These are phyloP conservation scores for Zosterops pallidus DNA, from an alignment of 2,113 vertebrate genomes.

Conservation along the genomic window DNA sequence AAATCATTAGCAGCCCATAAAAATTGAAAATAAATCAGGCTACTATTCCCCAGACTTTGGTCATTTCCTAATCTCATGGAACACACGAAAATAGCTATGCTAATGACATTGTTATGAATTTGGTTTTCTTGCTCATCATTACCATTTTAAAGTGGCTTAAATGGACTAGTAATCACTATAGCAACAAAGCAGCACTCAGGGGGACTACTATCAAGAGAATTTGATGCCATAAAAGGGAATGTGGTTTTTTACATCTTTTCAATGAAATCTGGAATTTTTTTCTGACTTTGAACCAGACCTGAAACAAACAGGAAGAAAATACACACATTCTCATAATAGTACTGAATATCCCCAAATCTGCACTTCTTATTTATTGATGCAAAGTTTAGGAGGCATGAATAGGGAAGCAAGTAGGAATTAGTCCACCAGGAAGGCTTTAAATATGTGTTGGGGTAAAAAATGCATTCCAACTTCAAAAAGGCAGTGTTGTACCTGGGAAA, in stretches of 20 bases:
- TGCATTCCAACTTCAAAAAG: neutral
- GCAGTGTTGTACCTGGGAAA: neutral
- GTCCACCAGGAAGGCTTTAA: neutral
- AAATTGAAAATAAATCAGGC: neutral
- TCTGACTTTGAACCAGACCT: neutral
- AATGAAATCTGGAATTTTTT: neutral
- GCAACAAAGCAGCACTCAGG: conserved; percentile 25
- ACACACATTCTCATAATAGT: neutral
- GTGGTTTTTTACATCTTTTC: neutral
- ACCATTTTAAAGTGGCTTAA: conserved; percentile 51
- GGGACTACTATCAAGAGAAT: neutral
- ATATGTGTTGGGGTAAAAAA: neutral
- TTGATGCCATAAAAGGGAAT: neutral
- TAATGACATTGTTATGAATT: conserved; percentile 42
- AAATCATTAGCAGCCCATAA: neutral
- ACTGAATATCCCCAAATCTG: neutral
- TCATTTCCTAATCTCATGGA: conserved; percentile 14
- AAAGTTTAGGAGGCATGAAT: neutral
- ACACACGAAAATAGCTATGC: neutral
- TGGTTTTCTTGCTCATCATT: neutral
- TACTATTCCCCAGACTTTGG: neutral
- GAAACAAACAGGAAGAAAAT: neutral
- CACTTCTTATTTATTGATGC: neutral
- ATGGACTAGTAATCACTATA: conserved; percentile 51
- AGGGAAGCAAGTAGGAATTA: neutral